Conservation (phyloP, 23 tunicate species). For the Halocynthia roretzi region DNA sequence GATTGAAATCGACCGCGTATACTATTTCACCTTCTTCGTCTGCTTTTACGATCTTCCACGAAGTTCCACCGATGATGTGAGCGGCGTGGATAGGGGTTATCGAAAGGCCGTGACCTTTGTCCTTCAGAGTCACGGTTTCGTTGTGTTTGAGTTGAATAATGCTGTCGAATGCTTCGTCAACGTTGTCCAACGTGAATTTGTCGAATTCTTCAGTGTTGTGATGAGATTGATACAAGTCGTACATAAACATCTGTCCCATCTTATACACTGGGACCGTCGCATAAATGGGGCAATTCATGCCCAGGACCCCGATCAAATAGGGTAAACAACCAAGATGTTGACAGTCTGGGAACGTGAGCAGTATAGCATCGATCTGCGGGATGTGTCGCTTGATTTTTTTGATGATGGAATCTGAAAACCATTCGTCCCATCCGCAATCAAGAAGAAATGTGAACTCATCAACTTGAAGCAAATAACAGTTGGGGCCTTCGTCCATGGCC, state of each 20-base stretch:
- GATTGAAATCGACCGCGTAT: constrained; percentile 94
- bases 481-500: constrained; percentile 82
- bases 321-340: constrained; percentile 92
- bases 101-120: constrained; percentile 82
- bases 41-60: constrained; percentile 93
- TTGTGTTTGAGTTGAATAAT: constrained; percentile 90
- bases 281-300: constrained; percentile 87
- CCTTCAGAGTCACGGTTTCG: constrained; percentile 67
- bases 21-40: constrained; percentile 97
- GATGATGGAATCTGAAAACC: constrained; percentile 39
- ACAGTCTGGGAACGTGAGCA: constrained; percentile 68
- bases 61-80: constrained; percentile 94
- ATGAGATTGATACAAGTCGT: constrained; percentile 80
- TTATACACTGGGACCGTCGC: constrained; percentile 91
- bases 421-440: constrained; percentile 98
- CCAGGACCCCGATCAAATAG: constrained; percentile 56
- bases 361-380: constrained; percentile 77
- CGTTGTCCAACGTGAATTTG: constrained; percentile 84
- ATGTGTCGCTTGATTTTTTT: constrained; percentile 68
- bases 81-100: constrained; percentile 97
- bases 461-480: constrained; percentile 81
- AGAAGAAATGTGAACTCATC: constrained; percentile 94
- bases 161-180: constrained; percentile 82
- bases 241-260: constrained; percentile 95
- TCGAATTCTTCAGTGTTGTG: constrained; percentile 78